Percentiles rank a stretch among this genome's conserved stretches.
phyloP scores from a whole-genome alignment of 2,888 invertebrate genomes.

The Ochropleura leucogaster region DNA sequence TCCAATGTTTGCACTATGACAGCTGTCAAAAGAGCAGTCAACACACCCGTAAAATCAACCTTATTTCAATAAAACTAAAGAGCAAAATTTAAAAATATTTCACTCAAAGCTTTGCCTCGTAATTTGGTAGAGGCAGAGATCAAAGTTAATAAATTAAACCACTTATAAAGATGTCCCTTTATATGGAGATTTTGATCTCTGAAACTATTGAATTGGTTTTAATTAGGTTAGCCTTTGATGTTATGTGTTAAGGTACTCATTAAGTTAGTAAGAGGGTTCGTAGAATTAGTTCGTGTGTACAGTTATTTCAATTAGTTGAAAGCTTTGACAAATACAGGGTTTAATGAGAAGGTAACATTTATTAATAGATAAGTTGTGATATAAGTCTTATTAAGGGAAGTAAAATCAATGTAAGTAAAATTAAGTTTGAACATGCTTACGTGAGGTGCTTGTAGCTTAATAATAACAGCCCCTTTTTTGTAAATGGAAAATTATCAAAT shows the following conservation, averaged over 20 bases:
- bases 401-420: no score
- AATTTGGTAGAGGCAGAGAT: slow-evolving; percentile 57
- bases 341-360: not conserved
- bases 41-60: slow-evolving; percentile 32
- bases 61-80: not conserved
- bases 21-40: slow-evolving; percentile 59
- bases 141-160: slow-evolving; percentile 68
- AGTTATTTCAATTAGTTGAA: slow-evolving; percentile 22
- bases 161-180: slow-evolving; percentile 57
- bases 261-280: slow-evolving; percentile 5
- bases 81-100: slow-evolving; percentile 24
- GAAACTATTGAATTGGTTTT: slow-evolving; percentile 61
- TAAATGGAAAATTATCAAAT: no score
- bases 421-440: no score
- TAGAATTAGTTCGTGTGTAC: slow-evolving; percentile 12
- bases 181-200: slow-evolving; percentile 48
- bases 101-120: slow-evolving; percentile 26
- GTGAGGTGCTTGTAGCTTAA: no score
- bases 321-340: slow-evolving; percentile 3
- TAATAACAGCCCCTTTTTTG: no score
- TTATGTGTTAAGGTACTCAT: slow-evolving; percentile 36
- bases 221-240: slow-evolving; percentile 61
- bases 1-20: slow-evolving; percentile 35
- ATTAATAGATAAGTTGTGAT: not conserved
- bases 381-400: not conserved